Conservation (phyloP, 1,140 invertebrate species). For the Nasonia giraulti region DNA sequence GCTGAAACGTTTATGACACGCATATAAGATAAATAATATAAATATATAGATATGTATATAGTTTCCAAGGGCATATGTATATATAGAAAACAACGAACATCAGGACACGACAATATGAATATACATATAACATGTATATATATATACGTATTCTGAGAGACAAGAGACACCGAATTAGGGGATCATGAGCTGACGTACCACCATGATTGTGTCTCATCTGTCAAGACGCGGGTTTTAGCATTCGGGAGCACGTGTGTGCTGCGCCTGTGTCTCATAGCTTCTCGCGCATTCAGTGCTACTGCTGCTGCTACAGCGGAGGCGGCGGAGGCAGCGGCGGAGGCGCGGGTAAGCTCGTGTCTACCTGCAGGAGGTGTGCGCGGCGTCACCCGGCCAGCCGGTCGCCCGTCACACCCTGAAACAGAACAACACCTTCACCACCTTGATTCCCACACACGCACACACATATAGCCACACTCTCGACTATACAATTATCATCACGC, state of each 20-base stretch:
- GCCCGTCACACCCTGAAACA: slow-evolving; percentile 75
- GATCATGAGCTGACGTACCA: slow-evolving; percentile 71
- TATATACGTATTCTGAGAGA: slow-evolving; percentile 60
- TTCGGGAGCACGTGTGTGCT: neutral
- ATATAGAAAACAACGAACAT: slow-evolving; percentile 31
- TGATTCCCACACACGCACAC: slow-evolving; percentile 19
- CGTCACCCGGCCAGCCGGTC: slow-evolving; percentile 73
- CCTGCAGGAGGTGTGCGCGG: slow-evolving; percentile 72
- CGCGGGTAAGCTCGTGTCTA: slow-evolving; percentile 17
- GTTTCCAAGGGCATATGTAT: slow-evolving; percentile 30
- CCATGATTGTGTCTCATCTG: slow-evolving; percentile 45
- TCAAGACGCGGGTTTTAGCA: neutral
- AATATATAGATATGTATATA: slow-evolving; percentile 30
- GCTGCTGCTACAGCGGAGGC: slow-evolving; percentile 2
- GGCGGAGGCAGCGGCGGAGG: neutral
- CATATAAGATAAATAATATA: slow-evolving; percentile 30
- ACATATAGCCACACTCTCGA: neutral
- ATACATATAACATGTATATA: slow-evolving; percentile 42
- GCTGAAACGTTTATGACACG: slow-evolving; percentile 12
- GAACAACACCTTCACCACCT: slow-evolving; percentile 65
- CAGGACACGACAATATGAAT: slow-evolving; percentile 46
- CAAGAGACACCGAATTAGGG: slow-evolving; percentile 70
- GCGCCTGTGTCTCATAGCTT: slow-evolving; percentile 9
- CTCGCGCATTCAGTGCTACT: slow-evolving; percentile 31
- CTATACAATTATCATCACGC: too few species aligned